Conservation (phyloP, 2,113 vertebrate species). For the Mormyrus lacerda region DNA sequence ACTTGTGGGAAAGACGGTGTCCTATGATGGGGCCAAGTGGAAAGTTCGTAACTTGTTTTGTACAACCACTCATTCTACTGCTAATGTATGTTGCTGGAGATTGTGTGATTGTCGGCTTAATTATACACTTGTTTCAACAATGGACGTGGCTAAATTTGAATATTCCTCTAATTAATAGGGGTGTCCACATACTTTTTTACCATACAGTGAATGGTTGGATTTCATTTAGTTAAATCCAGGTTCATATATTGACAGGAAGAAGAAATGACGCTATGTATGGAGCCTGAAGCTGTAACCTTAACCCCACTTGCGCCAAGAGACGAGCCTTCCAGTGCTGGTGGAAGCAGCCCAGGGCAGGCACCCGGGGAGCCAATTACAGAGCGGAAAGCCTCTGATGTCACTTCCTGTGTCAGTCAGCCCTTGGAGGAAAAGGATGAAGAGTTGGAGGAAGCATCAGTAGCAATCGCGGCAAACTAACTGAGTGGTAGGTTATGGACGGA, state of each 20-base stretch:
- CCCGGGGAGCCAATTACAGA: slow-evolving; percentile 65
- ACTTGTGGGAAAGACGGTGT: not conserved
- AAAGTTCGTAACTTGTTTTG: not conserved
- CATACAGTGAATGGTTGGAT: not conserved
- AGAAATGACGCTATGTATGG: slow-evolving; percentile 81
- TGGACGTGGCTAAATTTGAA: not conserved
- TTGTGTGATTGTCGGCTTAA: not conserved
- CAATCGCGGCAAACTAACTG: slow-evolving; percentile 53
- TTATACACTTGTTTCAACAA: not conserved
- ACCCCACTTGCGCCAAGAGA: slow-evolving; percentile 70
- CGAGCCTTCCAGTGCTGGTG: slow-evolving; percentile 56
- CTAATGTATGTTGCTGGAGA: not conserved
- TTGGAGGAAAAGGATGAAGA: slow-evolving; percentile 83
- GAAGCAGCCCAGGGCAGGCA: slow-evolving; percentile 69
- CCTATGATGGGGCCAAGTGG: not conserved
- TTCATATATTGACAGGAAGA: slow-evolving; percentile 55
- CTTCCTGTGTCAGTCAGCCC: slow-evolving; percentile 76
- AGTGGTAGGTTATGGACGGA: slow-evolving; percentile 42
- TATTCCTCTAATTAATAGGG: not conserved
- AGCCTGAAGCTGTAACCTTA: slow-evolving; percentile 77
- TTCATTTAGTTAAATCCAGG: not conserved
- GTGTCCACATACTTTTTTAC: not conserved
- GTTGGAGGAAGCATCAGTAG: slow-evolving; percentile 43
- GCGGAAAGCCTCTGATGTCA: slow-evolving; percentile 83
- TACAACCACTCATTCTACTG: not conserved